Base-by-base conservation (phyloP, 2,113 vertebrate genomes). In the Macquaria australasica region DNA sequence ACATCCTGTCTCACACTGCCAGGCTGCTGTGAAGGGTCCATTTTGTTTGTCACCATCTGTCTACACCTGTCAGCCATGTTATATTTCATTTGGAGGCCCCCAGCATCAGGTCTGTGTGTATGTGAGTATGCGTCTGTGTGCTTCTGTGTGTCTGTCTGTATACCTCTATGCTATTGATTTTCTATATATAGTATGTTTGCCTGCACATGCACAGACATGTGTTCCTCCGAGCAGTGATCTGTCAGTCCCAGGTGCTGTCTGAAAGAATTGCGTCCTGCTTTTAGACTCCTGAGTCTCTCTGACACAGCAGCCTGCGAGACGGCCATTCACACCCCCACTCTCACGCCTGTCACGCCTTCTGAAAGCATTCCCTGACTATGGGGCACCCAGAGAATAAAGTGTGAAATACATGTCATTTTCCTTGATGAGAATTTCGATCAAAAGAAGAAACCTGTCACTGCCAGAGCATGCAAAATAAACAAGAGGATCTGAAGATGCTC, bases 41-140 rank as follows among this genome's bases (percentile, higher is more conserved):
- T 86, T 91, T 88, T 89, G 80, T 89, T 91, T 91, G 90, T 87
- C 91, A 88, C 82, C 68, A 74, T 59, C 53, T 89, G 86, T 87
- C 89, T 68, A 39, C 79, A 86, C 73, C 70, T 87, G 87, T 84
- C 88, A 87, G 45, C 68, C 77, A 85, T 85, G 90, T 69, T 89
- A 72, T 86, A 71, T 68, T 82, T 90, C 73, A 86, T 89, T 83
- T 60, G 37, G 43, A 51, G 25, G 55, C 53, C 21, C 21, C n/a
- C 37, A 51, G 31, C 67, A 28, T 63, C 48, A 63, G 56, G 50
- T 51, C 18, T 75, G 51, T 84, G 72, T 81, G 50, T 81, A 0
- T 28, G n/a, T 23, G 82, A 21, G 55, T 37, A 79, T 67, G 23
- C 48, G 16, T 63, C 25, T 67, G 69, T 64, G 60, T 63, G 69